Base-by-base conservation (phyloP, 2,113 vertebrate genomes). In the Megaptera novaeangliae region DNA sequence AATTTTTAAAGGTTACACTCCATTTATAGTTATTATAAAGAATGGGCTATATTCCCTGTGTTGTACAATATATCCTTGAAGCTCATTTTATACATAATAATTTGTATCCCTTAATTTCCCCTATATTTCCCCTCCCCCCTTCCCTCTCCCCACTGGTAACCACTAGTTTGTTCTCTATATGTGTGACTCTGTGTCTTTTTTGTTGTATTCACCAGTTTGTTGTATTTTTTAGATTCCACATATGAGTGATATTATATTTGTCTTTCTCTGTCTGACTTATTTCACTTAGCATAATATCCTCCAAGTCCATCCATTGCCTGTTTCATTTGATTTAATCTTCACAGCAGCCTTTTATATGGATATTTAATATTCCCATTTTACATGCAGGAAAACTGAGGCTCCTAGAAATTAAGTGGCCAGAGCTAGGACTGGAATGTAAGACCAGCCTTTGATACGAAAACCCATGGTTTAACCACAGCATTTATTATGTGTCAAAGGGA, bases 381-480 rank as follows among this genome's bases (percentile, higher is more conserved):
- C 29, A 49, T 4, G n/a, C 23, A 27, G 66, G 78, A 71, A 94
- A 87, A 69, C 10, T 1, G 86, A 95, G 74, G 68, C 39, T 59
- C 39, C 75, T 39, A 34, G 87, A 85, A 91, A 91, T 13, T 27
- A 46, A 81, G 6, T 23, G 59, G n/a, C 84, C 82, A n/a, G 44
- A 57, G 55, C 6, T 17, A 23, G 25, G 46, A n/a, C 52, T 11
- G 29, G 49, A 64, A 34, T 3, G 4, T 20, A 39, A 39, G n/a
- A n/a, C 29, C 44, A 31, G 78, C 8, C 13, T 72, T 59, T 49
- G 66, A 39, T 46, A 59, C 74, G 25, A 10, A 61, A 77, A 25
- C 12, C 18, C 23, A 1, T 0, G 1, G 2, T 31, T 31, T 29
- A 18, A 71, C 5, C 36, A 6, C 8, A 3, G 23, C 20, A 2